These are phyloP conservation scores for Coenobita brevimanus DNA, from an alignment of 1,140 invertebrate genomes.

Conservation along the genomic window DNA sequence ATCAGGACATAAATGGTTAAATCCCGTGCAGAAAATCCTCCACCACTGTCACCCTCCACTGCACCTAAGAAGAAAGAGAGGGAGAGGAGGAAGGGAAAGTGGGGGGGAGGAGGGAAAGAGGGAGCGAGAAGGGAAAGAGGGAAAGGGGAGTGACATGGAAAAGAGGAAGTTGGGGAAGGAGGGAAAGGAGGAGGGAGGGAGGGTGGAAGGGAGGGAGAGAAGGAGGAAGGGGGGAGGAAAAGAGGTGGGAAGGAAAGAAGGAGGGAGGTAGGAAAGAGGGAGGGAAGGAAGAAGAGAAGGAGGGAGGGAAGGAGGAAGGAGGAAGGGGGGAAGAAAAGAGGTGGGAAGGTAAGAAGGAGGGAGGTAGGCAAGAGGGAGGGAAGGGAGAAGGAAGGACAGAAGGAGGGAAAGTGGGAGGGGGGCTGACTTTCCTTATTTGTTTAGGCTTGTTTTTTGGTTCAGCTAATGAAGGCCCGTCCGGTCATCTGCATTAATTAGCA, in stretches of 20 bases:
- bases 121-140: background rate
- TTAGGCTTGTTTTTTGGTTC: too few species aligned
- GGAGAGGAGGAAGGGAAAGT: background rate
- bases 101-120: background rate
- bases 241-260: background rate
- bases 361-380: background rate
- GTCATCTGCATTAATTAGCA: too few species aligned
- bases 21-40: too few species aligned
- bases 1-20: too few species aligned
- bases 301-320: background rate
- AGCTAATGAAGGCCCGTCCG: too few species aligned
- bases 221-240: background rate
- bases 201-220: too few species aligned
- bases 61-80: too few species aligned
- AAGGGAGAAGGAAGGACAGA: background rate
- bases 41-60: too few species aligned
- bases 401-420: background rate
- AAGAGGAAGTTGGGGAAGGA: too few species aligned
- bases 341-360: background rate
- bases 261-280: too few species aligned
- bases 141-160: background rate
- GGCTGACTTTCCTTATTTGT: too few species aligned
- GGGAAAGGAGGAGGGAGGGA: too few species aligned
- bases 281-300: background rate
- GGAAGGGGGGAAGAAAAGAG: background rate